Conservation (phyloP, 2,797 vertebrate species). For the Sternarchorhynchus goeldii region DNA sequence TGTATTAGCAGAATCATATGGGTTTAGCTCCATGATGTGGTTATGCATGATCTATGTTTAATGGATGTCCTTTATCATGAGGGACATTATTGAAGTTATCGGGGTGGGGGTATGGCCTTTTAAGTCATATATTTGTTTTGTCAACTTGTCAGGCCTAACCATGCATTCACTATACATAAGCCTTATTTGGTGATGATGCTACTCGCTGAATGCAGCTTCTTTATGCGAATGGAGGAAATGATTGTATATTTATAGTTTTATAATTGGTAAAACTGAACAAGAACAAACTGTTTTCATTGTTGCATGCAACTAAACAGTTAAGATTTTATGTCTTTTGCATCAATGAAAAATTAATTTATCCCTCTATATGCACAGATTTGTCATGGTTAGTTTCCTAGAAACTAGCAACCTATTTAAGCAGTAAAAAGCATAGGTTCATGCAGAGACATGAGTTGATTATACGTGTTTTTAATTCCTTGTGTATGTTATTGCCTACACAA, state of each 20-base stretch:
- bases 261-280: constrained; percentile 19
- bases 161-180: constrained; percentile 3
- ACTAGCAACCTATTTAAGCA: too few species aligned
- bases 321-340: too few species aligned
- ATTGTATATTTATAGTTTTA: constrained; percentile 31
- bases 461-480: too few species aligned
- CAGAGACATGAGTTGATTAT: too few species aligned
- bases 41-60: not conserved
- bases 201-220: constrained; percentile 11
- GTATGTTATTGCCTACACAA: too few species aligned
- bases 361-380: too few species aligned
- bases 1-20: not conserved
- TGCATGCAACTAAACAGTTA: not conserved
- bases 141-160: not conserved
- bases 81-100: too few species aligned
- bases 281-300: not conserved
- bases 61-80: not conserved
- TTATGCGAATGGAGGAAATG: not conserved
- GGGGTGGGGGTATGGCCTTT: not conserved
- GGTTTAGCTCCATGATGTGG: not conserved
- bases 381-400: too few species aligned
- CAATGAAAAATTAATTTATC: too few species aligned
- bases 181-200: not conserved
- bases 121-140: not conserved
- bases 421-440: too few species aligned